Evolutionary conservation across 2,888 invertebrate genomes (phyloP).

Genomic region (Serrognathus titanus): DNA sequence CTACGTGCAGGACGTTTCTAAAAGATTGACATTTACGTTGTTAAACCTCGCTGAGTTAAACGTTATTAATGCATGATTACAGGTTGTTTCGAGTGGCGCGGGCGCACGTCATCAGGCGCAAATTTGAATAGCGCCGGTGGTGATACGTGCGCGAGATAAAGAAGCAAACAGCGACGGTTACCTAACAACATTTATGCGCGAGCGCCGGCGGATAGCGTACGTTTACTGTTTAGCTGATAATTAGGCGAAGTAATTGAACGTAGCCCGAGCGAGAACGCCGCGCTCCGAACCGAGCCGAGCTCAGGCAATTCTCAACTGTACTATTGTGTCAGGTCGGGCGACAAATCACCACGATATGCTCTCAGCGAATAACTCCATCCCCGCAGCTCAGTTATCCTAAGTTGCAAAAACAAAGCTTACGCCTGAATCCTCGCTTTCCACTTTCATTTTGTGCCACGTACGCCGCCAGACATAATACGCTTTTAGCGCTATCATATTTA

Average conservation of each 20-base stretch:
- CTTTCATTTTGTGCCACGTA: too few species aligned
- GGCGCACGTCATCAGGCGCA: not conserved
- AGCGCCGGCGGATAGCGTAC: constrained; percentile 28
- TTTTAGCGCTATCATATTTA: too few species aligned
- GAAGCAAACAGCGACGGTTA: constrained; percentile 5
- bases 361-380: constrained; percentile 45
- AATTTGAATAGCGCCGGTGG: not conserved
- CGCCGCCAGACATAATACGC: too few species aligned
- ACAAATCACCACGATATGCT: constrained; percentile 31
- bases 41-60: constrained; percentile 35
- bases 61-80: constrained; percentile 40
- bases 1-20: constrained; percentile 22
- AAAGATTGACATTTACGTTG: constrained; percentile 35
- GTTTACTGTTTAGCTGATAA: constrained; percentile 44
- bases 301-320: constrained; percentile 33
- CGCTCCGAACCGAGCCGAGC: constrained; percentile 29
- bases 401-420: too few species aligned
- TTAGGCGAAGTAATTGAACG: constrained; percentile 45
- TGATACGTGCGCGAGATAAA: constrained; percentile 13
- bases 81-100: constrained; percentile 25
- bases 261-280: constrained; percentile 31
- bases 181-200: constrained; percentile 19
- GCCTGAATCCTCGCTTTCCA: too few species aligned
- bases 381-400: constrained; percentile 2
- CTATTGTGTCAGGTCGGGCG: constrained; percentile 40